These are phyloP conservation scores for Chrysaora quinquecirrha DNA, from an alignment of 30 jellyfish, hydroid and myxozoan species.

Conservation along the genomic window DNA sequence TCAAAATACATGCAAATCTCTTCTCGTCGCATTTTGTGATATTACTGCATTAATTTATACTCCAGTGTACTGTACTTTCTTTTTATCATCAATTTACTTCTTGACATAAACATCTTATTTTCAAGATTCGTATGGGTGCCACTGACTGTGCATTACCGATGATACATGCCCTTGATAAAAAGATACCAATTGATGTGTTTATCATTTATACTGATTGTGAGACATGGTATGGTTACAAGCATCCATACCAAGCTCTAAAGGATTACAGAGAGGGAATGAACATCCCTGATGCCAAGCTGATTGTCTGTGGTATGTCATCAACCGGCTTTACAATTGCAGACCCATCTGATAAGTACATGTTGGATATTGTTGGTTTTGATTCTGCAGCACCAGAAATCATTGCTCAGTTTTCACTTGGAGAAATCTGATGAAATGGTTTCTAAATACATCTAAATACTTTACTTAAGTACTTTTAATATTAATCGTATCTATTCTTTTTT, in stretches of 20 bases:
- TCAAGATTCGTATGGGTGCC: conserved; percentile 61
- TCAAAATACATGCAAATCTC: too few relatives aligned
- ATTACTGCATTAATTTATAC: too few relatives aligned
- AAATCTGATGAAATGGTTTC: too few relatives aligned
- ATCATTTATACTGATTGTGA: conserved; percentile 62
- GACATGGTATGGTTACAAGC: conserved; percentile 30
- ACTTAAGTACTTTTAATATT: too few relatives aligned
- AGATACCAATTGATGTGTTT: conserved; percentile 51
- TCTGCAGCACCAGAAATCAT: conserved; percentile 72
- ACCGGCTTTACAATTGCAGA: conserved; percentile 76
- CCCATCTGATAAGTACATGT: conserved; percentile 55
- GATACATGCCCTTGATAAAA: conserved; percentile 46
- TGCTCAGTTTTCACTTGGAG: conserved; percentile 34
- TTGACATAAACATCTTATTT: too few relatives aligned
- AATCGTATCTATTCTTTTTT: too few relatives aligned
- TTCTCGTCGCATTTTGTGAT: too few relatives aligned
- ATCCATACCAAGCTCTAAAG: conserved; percentile 42
- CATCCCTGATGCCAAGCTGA: conserved; percentile 56
- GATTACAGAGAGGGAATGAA: conserved; percentile 34
- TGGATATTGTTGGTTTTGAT: conserved; percentile 77
- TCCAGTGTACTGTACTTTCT: too few relatives aligned
- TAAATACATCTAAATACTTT: too few relatives aligned
- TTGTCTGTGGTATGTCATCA: conserved; percentile 63
- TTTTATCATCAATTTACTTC: too few relatives aligned
- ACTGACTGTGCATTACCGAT: conserved; percentile 73